Base-by-base conservation (phyloP, 2,888 invertebrate genomes). In the Cecidostiba fungosa region DNA sequence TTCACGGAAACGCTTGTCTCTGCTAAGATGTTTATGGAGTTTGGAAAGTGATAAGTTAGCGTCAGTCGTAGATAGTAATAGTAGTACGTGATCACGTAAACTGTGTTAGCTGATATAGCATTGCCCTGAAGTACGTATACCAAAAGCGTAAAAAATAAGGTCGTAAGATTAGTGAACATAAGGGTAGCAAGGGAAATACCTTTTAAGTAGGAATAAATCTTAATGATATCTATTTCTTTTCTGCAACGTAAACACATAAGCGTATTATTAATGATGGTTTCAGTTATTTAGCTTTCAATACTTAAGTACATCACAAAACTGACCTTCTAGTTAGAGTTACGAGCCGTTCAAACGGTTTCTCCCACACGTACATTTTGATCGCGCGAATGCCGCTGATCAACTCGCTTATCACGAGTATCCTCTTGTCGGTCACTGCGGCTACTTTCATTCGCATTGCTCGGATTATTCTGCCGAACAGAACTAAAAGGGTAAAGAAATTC, bases 281-380 rank as follows among this genome's bases (percentile, higher is more conserved):
- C n/a, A 6, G 54, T 54, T n/a, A 50, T 54, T 0, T 16, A n/a
- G 12, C 0, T 39, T 0, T 12, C 12, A 8, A 10, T 39, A 5
- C 19, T 19, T 16, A n/a, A 54, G 4, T 19, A 6, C 54, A 6
- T 19, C 3, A 12, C 6, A 3, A 5, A 43, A 88, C 93, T 91
- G 94, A 97, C 96, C 95, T 95, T 92, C 97, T 94, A 12, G 96
- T 94, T 82, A 94, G 92, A 77, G 95, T 94, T 3, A 97, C 95
- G 0, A 97, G 92, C 85, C 95, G 94, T 78, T 95, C 95, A 89
- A 97, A 97, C 0, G 97, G 96, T 87, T 95, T 96, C 91, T 97
- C 97, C 96, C 97, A 97, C 3, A 97, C 96, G 90, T 97, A 97
- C 97, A 97, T 97, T 94, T 97, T 97, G 89, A 97, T 97, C 1